Base-by-base conservation (phyloP, 2,113 vertebrate genomes). In the Channa maculata region DNA sequence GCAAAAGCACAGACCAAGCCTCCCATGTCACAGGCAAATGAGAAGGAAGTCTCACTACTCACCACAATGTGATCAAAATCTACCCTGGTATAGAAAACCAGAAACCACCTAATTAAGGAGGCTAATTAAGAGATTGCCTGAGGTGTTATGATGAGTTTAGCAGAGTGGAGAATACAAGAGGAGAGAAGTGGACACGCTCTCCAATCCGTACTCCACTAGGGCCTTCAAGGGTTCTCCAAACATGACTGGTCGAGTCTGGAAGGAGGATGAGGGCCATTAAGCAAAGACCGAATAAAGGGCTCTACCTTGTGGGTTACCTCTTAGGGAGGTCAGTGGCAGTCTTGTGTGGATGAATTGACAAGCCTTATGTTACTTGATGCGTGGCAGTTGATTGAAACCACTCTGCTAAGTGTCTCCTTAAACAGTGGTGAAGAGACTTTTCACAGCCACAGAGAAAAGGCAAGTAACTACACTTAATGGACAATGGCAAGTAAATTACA, bases 151-250 rank as follows among this genome's bases (percentile, higher is more conserved):
- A 83, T 57, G 69, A 77, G 74, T 86, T 39, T 72, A 69, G 79
- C 53, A 67, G 65, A 81, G 58, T 57, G 82, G 77, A 60, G 79
- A 65, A 75, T 49, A 80, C 60, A 80, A 90, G 84, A 79, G 83
- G 54, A 72, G 71, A 51, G 70, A 75, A 85, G 83, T 79, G 76
- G 79, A 61, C 71, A 7, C 63, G 62, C 81, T 80, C 71, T 82
- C 65, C 57, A 75, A 49, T 48, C 37, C 52, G 38, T 61, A 75
- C 82, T 86, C 77, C 0, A 5, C 59, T 11, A 68, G 68, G 76
- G 63, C 66, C 14, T 51, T 90, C 80, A 87, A 93, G 92, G 70
- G 90, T 85, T 86, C 89, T 92, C 62, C 64, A 92, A 87, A 87
- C 63, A 60, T 75, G 71, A 49, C 59, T 57, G 60, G 59, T 65